A percentile compares a stretch with the other conserved stretches of the same genome.
phyloP scores from a whole-genome alignment of 1,140 invertebrate species.

The Meloidogyne floridensis region DNA sequence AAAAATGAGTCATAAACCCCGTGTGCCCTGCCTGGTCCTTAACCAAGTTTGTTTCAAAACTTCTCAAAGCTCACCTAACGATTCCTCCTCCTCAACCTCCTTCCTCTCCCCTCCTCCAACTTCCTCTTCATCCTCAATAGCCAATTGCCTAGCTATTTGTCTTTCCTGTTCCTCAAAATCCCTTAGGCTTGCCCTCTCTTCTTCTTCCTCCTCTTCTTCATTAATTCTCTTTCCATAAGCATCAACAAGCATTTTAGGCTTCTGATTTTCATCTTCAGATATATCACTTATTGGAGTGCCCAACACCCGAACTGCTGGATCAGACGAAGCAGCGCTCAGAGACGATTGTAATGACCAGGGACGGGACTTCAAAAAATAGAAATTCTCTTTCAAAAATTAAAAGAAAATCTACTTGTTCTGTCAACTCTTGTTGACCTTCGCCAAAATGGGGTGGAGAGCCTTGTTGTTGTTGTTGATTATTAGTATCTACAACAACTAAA shows the following conservation, averaged over 20 bases:
- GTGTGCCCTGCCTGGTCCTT: too few species aligned
- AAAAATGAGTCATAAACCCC: too few species aligned
- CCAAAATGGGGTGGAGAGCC: background rate
- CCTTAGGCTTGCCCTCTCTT: background rate
- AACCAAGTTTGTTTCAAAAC: too few species aligned
- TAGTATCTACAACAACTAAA: background rate
- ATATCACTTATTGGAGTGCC: slow-evolving; percentile 26
- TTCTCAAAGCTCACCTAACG: background rate
- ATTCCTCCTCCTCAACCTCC: background rate
- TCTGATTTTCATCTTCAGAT: slow-evolving; percentile 12
- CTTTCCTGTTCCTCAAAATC: slow-evolving; percentile 30
- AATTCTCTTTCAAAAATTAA: background rate
- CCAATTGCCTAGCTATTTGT: slow-evolving; percentile 22
- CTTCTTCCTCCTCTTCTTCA: slow-evolving; percentile 4
- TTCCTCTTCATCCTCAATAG: slow-evolving; percentile 3
- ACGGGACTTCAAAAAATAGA: background rate
- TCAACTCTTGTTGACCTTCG: background rate
- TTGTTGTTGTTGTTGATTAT: background rate
- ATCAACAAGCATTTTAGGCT: slow-evolving; percentile 17
- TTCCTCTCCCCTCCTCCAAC: background rate
- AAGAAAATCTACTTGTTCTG: background rate
- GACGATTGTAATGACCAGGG: background rate
- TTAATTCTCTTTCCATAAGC: background rate
- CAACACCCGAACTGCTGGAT: background rate
- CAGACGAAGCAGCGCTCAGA: background rate